A percentile compares a stretch with the other conserved stretches of the same genome.
phyloP scores from a whole-genome alignment of 2,797 vertebrate genomes.

The Lepus townsendii region DNA sequence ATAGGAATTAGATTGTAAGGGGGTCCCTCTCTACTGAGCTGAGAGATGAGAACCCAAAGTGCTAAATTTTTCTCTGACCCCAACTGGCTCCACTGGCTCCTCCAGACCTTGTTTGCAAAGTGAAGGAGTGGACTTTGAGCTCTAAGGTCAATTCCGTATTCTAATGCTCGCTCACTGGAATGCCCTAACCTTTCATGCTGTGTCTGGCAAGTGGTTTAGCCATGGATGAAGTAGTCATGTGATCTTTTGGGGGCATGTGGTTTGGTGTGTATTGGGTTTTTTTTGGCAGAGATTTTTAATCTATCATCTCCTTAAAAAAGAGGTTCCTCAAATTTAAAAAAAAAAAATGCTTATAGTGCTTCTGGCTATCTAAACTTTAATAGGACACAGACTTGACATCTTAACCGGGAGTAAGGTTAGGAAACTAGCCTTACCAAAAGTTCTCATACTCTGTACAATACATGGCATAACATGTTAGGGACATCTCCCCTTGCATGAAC shows the following conservation, averaged over 20 bases:
- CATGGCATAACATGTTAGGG: not conserved
- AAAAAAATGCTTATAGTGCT: not conserved
- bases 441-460: not conserved
- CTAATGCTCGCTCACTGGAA: not conserved
- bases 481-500: not conserved
- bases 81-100: not conserved
- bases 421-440: not conserved
- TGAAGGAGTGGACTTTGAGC: not conserved
- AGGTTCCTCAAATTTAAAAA: not conserved
- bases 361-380: not conserved
- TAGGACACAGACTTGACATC: not conserved
- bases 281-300: constrained; percentile 1
- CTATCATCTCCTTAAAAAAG: not conserved
- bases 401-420: not conserved
- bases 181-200: not conserved
- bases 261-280: not conserved
- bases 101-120: constrained; percentile 25
- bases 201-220: not conserved
- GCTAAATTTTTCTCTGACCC: not conserved
- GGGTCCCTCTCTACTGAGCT: not conserved
- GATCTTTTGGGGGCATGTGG: not conserved
- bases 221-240: not conserved
- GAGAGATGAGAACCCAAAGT: not conserved
- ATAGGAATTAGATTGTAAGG: not conserved
- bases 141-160: not conserved